A percentile compares a stretch with the other conserved stretches of the same genome.
Conservation (phyloP, 2,797 vertebrate genomes). For the Gymnothorax reevesii region DNA sequence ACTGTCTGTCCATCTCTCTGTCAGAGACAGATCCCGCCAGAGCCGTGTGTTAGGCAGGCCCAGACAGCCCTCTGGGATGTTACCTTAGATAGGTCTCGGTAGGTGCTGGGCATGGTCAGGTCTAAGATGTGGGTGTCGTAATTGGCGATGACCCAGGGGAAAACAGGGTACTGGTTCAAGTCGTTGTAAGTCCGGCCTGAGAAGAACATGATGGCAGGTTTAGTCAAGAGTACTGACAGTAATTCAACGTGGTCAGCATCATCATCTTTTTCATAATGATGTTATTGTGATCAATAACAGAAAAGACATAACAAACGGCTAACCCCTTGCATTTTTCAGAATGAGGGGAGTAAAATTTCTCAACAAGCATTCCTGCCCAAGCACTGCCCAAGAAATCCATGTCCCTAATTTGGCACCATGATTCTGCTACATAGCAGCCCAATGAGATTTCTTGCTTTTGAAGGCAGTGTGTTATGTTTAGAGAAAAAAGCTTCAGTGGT, state of each 20-base stretch:
- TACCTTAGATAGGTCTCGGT: slow-evolving; percentile 98
- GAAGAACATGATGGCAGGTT: neutral
- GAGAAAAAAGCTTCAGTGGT: too few species aligned
- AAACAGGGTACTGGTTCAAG: slow-evolving; percentile 97
- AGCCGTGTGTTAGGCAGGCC: neutral
- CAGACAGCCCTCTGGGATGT: neutral
- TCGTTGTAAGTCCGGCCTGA: slow-evolving; percentile 92
- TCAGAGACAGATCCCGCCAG: neutral
- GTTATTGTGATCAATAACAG: neutral
- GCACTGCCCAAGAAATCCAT: neutral
- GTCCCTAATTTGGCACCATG: neutral
- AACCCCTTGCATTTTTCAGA: neutral
- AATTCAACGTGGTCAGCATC: neutral
- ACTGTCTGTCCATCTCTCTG: neutral
- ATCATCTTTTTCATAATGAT: neutral
- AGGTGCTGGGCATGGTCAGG: slow-evolving; percentile 98
- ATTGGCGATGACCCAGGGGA: slow-evolving; percentile 98
- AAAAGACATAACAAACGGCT: neutral
- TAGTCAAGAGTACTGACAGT: neutral
- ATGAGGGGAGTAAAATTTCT: neutral
- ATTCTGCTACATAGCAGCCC: too few species aligned
- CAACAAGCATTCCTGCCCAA: neutral
- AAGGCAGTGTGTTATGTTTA: too few species aligned
- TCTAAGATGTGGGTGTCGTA: slow-evolving; percentile 94
- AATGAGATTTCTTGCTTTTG: too few species aligned